These are phyloP conservation scores for Hexactinellida sp. DNA, from an alignment of 37 sponge, comb jelly and placozoan species.

Conservation along the genomic window DNA sequence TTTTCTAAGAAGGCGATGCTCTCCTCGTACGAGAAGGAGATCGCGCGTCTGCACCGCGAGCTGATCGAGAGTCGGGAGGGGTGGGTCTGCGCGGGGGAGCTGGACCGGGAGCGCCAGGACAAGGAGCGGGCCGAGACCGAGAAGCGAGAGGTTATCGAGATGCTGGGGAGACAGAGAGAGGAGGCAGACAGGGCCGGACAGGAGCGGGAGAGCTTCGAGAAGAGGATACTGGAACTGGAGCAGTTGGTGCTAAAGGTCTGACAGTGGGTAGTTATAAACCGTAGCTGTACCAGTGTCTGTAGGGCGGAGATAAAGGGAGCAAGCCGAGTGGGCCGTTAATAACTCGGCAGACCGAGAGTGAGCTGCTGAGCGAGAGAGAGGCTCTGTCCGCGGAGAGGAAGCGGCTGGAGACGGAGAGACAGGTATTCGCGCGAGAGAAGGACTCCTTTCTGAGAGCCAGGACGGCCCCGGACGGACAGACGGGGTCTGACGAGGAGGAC, in stretches of 20 bases:
- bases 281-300: not conserved
- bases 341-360: not conserved
- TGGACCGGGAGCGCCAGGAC: constrained; percentile 30
- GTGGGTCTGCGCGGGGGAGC: not conserved
- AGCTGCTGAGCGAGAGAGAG: not conserved
- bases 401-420: not conserved
- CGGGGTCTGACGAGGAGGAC: not conserved
- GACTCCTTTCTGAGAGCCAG: not conserved
- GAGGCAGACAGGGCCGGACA: not conserved
- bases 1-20: constrained; percentile 62
- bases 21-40: constrained; percentile 72
- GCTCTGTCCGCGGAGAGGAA: not conserved
- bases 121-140: constrained; percentile 21
- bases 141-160: constrained; percentile 18
- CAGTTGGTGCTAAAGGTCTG: not conserved
- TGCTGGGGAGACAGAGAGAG: not conserved
- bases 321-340: not conserved
- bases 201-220: not conserved
- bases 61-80: constrained; percentile 21
- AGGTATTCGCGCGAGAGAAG: not conserved
- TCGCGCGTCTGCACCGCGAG: constrained; percentile 36
- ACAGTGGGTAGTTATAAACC: no score
- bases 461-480: not conserved
- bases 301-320: not conserved
- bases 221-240: constrained; percentile 35